Conservation (phyloP, 2,888 invertebrate genomes). For the Tanytarsus gracilentus region DNA sequence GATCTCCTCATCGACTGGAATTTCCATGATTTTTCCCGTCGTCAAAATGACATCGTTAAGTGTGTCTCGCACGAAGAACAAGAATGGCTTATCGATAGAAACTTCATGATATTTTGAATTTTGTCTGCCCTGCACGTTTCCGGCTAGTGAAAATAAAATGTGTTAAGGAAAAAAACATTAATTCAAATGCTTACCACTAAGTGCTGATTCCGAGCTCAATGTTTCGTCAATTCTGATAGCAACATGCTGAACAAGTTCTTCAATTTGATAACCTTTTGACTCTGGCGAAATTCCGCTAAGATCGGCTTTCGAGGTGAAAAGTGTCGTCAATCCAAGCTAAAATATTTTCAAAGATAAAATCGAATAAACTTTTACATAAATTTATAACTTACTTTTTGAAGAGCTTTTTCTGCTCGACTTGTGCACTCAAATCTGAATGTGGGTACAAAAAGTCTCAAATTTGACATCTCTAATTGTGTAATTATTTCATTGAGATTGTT, state of each 20-base stretch:
- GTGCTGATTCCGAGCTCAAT: constrained; percentile 43
- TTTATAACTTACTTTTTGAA: constrained; percentile 45
- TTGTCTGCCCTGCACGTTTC: constrained; percentile 32
- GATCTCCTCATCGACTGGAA: constrained; percentile 33
- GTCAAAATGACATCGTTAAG: constrained; percentile 51
- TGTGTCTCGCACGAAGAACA: constrained; percentile 54
- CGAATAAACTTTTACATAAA: background rate
- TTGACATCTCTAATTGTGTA: constrained; percentile 43
- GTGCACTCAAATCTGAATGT: constrained; percentile 56
- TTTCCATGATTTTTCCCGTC: constrained; percentile 51
- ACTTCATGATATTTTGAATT: constrained; percentile 35
- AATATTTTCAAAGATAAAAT: constrained; percentile 31
- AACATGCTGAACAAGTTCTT: constrained; percentile 58
- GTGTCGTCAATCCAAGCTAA: constrained; percentile 50
- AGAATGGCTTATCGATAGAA: constrained; percentile 52
- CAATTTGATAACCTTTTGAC: constrained; percentile 52
- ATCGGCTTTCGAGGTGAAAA: constrained; percentile 53
- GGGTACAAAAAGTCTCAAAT: constrained; percentile 49
- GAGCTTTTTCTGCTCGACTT: constrained; percentile 51
- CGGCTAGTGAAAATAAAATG: constrained; percentile 31
- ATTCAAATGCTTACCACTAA: constrained; percentile 42
- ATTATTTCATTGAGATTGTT: constrained; percentile 45
- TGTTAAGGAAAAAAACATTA: background rate
- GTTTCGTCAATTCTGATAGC: constrained; percentile 54
- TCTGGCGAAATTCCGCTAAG: constrained; percentile 51